Percentiles rank a stretch among this genome's conserved stretches.
These are phyloP conservation scores for Drosophila repletoides DNA, from an alignment of 1,140 invertebrate species.

Conservation along the genomic window DNA sequence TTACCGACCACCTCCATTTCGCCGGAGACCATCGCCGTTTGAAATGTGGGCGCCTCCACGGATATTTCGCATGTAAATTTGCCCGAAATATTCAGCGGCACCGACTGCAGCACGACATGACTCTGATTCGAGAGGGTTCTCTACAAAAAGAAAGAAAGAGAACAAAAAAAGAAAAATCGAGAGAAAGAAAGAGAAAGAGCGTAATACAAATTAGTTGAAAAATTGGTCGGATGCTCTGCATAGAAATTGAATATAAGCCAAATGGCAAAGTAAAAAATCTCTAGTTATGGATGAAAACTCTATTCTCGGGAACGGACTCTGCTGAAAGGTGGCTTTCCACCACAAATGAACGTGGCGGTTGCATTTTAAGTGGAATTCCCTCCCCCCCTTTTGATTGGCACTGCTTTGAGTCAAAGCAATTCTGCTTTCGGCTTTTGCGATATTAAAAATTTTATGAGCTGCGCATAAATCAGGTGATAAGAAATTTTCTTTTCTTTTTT, in stretches of 20 bases:
- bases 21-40: constrained; percentile 88
- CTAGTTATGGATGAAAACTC: constrained; percentile 56
- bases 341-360: too few species aligned
- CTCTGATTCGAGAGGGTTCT: constrained; percentile 85
- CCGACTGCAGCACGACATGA: constrained; percentile 85
- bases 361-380: constrained; percentile 40
- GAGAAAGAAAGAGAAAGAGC: constrained; percentile 18
- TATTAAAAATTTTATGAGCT: constrained; percentile 22
- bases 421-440: constrained; percentile 13
- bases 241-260: constrained; percentile 71
- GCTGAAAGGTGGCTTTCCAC: constrained; percentile 37
- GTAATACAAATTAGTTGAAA: constrained; percentile 71
- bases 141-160: constrained; percentile 64
- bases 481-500: not conserved
- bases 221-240: constrained; percentile 64
- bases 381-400: constrained; percentile 39
- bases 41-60: constrained; percentile 92
- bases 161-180: constrained; percentile 14
- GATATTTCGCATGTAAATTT: constrained; percentile 92
- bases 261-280: constrained; percentile 29
- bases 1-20: constrained; percentile 90
- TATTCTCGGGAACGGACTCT: constrained; percentile 21
- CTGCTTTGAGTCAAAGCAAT: constrained; percentile 48
- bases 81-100: constrained; percentile 86
- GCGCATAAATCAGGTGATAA: constrained; percentile 3